These are phyloP conservation scores for Brenthis ino DNA, from an alignment of 2,888 invertebrate species.

Conservation along the genomic window DNA sequence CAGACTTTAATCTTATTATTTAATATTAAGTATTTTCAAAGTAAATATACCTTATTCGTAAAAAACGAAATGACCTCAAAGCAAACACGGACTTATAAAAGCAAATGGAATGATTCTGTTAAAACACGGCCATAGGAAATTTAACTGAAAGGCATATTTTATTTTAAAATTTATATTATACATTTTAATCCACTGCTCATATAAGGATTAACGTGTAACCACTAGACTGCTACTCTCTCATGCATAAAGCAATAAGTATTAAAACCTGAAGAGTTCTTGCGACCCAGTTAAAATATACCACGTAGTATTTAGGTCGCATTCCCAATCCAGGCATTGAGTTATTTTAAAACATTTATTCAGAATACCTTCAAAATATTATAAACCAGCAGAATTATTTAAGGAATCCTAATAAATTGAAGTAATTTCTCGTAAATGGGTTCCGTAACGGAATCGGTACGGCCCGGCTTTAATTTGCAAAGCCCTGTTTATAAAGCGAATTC, in stretches of 20 bases:
- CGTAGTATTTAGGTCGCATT: slow-evolving; percentile 31
- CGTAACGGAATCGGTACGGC: slow-evolving; percentile 51
- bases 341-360: slow-evolving; percentile 31
- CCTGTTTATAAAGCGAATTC: slow-evolving; percentile 49
- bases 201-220: slow-evolving; percentile 22
- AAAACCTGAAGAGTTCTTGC: slow-evolving; percentile 24
- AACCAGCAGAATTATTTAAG: slow-evolving; percentile 56
- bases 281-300: slow-evolving; percentile 24
- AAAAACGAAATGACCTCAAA: too few species aligned
- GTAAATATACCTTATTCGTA: too few species aligned
- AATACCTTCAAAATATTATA: slow-evolving; percentile 42
- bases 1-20: too few species aligned
- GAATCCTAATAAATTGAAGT: slow-evolving; percentile 68
- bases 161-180: slow-evolving; percentile 15
- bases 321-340: slow-evolving; percentile 30
- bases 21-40: too few species aligned
- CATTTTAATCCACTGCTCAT: slow-evolving; percentile 4
- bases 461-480: slow-evolving; percentile 58
- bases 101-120: background rate
- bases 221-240: slow-evolving; percentile 14
- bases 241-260: slow-evolving; percentile 13
- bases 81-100: too few species aligned
- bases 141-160: slow-evolving; percentile 1
- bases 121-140: background rate
- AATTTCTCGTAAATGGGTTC: slow-evolving; percentile 64